Evolutionary conservation across 2,113 vertebrate genomes (phyloP), one percentile per base, ranked within the genome.

Genomic region (Oceanodroma tethys): DNA sequence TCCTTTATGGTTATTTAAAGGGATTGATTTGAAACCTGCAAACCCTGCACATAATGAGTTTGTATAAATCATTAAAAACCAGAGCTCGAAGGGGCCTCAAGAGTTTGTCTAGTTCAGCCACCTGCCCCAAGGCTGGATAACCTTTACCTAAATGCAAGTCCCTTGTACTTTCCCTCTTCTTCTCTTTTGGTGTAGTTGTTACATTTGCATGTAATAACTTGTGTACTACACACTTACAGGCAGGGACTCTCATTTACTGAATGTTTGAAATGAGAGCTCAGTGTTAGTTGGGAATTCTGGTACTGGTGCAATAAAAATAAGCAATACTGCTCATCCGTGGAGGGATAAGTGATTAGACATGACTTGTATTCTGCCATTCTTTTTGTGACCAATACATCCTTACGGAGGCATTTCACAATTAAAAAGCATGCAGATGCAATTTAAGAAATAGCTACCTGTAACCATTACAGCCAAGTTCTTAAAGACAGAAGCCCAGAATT

Each of bases 1-100:
- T 96, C 67, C 89, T 95, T 91, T 95, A 85, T 95, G 67, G 87
- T 91, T 94, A 38, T 97, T 95, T 94, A 92, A 96, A 97, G 87
- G 91, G 93, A 81, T 93, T 96, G 91, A 55, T 94, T 83, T 62
- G 87, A 95, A 97, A 95, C 71, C 90, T 88, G 95, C 94, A 96
- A 96, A 58, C 87, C 92, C 50, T 93, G 95, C 96, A 95, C 32
- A 95, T 94, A 59, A 68, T 53, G 70, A 79, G 68, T 78, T 67
- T 95, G 82, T 93, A 74, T 72, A 95, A 96, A 90, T 88, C 73
- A 32, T 91, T 93, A 27, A 87, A 94, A 91, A 6, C 4, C 53
- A 40, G 79, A 65, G 70, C 85, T 90, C 0, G 5, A 62, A 95
- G 90, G 62, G 96, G 81, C 84, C 81, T 95, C 81, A n/a, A 18